Percentiles rank a stretch among this genome's conserved stretches.
These are phyloP conservation scores for Halictus rubicundus DNA, from an alignment of 1,140 invertebrate species.

Conservation along the genomic window DNA sequence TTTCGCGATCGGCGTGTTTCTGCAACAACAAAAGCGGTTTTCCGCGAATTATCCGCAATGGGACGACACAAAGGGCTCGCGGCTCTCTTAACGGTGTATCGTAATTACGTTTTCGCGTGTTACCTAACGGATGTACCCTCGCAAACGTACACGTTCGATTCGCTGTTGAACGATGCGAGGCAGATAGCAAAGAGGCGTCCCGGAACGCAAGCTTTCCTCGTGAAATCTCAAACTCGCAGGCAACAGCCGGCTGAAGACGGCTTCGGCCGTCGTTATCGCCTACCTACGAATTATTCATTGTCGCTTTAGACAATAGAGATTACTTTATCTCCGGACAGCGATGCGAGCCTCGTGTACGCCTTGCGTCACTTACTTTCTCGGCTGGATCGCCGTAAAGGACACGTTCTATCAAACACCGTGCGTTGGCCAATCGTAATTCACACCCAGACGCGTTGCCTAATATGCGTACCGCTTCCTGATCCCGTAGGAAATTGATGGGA, in stretches of 20 bases:
- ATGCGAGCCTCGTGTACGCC: constrained; percentile 29
- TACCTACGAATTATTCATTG: constrained; percentile 62
- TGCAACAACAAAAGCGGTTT: constrained; percentile 9
- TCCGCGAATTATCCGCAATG: not conserved
- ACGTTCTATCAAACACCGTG: constrained; percentile 44
- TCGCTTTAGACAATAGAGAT: constrained; percentile 63
- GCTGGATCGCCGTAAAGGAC: constrained; percentile 55
- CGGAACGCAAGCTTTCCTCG: constrained; percentile 43
- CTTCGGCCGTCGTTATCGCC: constrained; percentile 46
- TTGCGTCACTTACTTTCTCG: constrained; percentile 68
- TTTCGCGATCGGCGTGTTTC: not conserved
- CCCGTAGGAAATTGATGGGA: not conserved
- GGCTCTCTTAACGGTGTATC: not conserved
- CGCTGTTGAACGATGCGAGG: constrained; percentile 9
- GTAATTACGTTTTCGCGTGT: constrained; percentile 46
- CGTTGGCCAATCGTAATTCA: constrained; percentile 74
- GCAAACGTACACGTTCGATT: constrained; percentile 12
- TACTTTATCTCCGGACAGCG: constrained; percentile 54
- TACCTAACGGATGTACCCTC: constrained; percentile 17
- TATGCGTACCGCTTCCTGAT: constrained; percentile 51
- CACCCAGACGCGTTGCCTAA: constrained; percentile 68
- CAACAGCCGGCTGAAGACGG: constrained; percentile 8
- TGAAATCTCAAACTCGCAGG: constrained; percentile 41
- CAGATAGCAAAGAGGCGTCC: constrained; percentile 17
- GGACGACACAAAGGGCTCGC: not conserved